phyloP scores from a whole-genome alignment of 2,888 invertebrate species.

The Melieria crassipennis region DNA sequence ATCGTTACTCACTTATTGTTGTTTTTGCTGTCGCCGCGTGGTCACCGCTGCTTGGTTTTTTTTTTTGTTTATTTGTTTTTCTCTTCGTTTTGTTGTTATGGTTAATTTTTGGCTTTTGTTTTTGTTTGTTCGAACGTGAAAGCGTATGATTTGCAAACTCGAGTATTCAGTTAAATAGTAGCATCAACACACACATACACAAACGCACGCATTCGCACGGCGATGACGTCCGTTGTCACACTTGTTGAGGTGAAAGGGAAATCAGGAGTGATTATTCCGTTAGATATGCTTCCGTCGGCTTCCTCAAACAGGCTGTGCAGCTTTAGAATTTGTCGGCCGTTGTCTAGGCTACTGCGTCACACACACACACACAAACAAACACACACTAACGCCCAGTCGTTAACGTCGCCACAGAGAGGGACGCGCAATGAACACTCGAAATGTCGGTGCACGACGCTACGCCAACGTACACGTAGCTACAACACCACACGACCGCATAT shows the following conservation, averaged over 20 bases:
- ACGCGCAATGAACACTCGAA: no score
- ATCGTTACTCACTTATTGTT: not conserved
- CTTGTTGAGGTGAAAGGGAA: constrained; percentile 25
- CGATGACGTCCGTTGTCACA: constrained; percentile 3
- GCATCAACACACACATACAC: not conserved
- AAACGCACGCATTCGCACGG: no score
- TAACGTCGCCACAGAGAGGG: no score
- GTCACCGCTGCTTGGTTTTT: not conserved
- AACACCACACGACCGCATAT: no score
- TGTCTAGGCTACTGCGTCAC: constrained; percentile 4
- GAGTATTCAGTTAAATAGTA: not conserved
- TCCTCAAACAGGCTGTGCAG: not conserved
- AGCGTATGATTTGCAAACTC: no score
- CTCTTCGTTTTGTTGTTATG: not conserved
- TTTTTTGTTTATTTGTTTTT: constrained; percentile 17
- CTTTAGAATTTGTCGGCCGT: constrained; percentile 3
- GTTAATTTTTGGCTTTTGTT: not conserved
- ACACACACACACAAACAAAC: not conserved
- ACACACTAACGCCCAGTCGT: constrained; percentile 1
- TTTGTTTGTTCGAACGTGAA: no score
- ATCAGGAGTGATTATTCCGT: constrained; percentile 20
- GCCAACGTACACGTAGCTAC: no score
- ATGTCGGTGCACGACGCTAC: no score
- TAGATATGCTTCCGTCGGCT: constrained; percentile 3
- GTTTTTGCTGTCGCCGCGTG: not conserved